Base-by-base conservation (phyloP, 2,797 vertebrate species). In the Catamblyrhynchus diadema region DNA sequence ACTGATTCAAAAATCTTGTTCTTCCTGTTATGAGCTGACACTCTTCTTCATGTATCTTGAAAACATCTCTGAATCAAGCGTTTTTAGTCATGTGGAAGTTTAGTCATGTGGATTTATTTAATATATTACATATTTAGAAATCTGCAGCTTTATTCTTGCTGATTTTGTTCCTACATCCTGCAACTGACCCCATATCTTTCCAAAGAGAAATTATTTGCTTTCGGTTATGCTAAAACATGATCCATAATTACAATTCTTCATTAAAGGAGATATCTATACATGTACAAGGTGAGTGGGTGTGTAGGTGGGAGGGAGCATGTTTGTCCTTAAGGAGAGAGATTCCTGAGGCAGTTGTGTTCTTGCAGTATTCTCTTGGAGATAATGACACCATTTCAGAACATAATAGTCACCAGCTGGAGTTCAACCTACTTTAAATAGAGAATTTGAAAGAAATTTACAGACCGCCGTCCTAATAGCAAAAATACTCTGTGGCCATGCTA, bases 1-100 rank as follows among this genome's bases (percentile, higher is more conserved):
- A 65, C 54, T 83, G 54, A 93, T 88, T 91, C 79, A 81, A 92
- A 89, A 74, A 53, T 66, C 81, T 92, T 83, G 35, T 72, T 92
- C 80, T 83, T 78, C 75, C 72, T 74, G 30, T 81, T 93, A 61
- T 4, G 19, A 82, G 78, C 41, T 45, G 69, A 86, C 57, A 72
- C 11, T 73, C 54, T 84, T 89, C 44, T 71, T 79, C 42, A 35
- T 35, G 14, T 37, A 10, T 69, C 81, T 83, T 78, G 57, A 88
- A 93, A 95, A 79, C 47, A 83, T 6, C 65, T 72, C 69, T 90
- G 72, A 94, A 94, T 81, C 82, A 87, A 96, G 35, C 0, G 0
- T 83, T 23, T 57, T 93, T 71, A 89, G 62, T 75, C 75, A 65
- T 54, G 41, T 64, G 57, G 30, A 5, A 83, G 32, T 73, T 93